Percentiles rank a stretch among this genome's conserved stretches.
phyloP scores from a whole-genome alignment of 2,797 vertebrate species.

The Mormyrus proboscirostris region DNA sequence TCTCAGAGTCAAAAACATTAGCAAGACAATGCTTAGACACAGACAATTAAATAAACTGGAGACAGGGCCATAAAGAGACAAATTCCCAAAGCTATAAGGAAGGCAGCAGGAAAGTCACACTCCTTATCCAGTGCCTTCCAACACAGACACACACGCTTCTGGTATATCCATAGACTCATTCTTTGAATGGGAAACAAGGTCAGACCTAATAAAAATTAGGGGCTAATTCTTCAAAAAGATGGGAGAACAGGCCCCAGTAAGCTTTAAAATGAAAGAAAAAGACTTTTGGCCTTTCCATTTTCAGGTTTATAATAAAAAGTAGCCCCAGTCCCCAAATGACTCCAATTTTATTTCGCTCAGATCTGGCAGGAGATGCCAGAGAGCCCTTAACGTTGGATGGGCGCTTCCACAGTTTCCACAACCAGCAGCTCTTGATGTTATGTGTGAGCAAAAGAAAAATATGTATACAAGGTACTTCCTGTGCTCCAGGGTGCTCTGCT shows the following conservation, averaged over 20 bases:
- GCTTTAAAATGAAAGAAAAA: not conserved
- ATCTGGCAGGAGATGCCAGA: not conserved
- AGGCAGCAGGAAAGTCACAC: not conserved
- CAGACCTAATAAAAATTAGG: not conserved
- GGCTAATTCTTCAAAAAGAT: not conserved
- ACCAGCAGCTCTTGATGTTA: not conserved
- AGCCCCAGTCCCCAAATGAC: not conserved
- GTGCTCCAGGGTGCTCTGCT: not conserved
- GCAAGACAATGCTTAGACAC: not conserved
- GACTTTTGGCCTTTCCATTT: not conserved
- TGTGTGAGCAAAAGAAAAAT: not conserved
- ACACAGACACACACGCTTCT: not conserved
- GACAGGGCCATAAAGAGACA: not conserved
- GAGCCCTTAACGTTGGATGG: not conserved
- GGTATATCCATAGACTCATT: not conserved
- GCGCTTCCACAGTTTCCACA: not conserved
- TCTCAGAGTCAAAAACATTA: not conserved
- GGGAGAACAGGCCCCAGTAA: not conserved
- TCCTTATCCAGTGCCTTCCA: not conserved
- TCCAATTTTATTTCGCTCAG: not conserved
- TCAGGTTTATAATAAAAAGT: not conserved
- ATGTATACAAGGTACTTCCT: not conserved
- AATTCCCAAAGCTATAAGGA: not conserved
- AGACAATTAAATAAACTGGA: not conserved
- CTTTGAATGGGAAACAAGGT: not conserved